phyloP scores from a whole-genome alignment of 2,113 vertebrate genomes.

The Sphyrna mokarran region DNA sequence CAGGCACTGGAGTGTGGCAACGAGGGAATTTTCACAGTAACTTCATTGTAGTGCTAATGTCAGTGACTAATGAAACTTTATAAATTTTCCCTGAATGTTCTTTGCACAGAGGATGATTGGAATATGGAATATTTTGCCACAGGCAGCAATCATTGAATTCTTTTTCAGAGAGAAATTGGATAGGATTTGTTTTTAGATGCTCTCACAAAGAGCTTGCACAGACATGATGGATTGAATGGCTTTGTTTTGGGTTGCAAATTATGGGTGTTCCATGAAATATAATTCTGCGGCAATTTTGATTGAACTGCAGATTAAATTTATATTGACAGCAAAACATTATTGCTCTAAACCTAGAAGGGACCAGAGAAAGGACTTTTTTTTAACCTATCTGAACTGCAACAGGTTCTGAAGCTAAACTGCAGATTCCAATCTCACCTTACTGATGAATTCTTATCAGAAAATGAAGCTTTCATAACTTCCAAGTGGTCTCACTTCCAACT shows the following conservation, averaged over 20 bases:
- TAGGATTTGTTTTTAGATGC: not conserved
- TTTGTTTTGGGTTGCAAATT: not conserved
- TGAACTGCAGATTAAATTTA: not conserved
- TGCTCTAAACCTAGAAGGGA: not conserved
- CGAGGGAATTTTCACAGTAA: no score
- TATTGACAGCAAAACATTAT: not conserved
- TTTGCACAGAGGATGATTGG: no score
- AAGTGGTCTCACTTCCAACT: not conserved
- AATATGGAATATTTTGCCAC: no score
- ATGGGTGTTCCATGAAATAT: not conserved
- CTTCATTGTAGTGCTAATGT: no score
- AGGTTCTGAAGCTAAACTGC: no score
- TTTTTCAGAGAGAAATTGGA: not conserved
- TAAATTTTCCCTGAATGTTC: no score
- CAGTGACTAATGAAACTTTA: no score
- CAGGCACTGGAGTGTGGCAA: no score
- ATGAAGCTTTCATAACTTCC: not conserved
- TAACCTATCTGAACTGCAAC: no score
- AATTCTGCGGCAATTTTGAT: not conserved
- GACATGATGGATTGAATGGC: not conserved
- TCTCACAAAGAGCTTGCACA: not conserved
- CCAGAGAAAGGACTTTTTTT: not conserved
- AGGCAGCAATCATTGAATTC: not conserved
- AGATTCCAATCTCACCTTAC: no score
- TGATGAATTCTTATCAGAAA: not conserved